These are phyloP conservation scores for Callimorpha dominula DNA, from an alignment of 2,888 invertebrate species.

Conservation along the genomic window DNA sequence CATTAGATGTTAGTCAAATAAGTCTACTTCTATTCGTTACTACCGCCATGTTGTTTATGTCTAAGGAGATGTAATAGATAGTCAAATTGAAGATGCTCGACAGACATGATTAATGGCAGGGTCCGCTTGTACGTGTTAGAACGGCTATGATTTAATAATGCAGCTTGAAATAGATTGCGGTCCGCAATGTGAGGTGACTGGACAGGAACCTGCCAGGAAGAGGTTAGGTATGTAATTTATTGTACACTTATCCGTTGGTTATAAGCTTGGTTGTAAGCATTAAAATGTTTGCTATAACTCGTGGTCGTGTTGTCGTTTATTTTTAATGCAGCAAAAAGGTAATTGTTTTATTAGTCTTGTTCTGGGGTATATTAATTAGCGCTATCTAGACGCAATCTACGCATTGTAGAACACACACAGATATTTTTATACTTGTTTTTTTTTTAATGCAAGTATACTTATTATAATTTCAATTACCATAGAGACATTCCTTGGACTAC, in stretches of 20 bases:
- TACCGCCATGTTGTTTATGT: constrained; percentile 26
- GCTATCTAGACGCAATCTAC: no score
- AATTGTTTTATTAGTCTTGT: no score
- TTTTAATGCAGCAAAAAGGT: background rate
- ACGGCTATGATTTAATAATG: constrained; percentile 46
- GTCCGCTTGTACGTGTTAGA: constrained; percentile 34
- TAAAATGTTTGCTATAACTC: background rate
- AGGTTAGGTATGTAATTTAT: constrained; percentile 22
- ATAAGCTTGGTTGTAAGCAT: constrained; percentile 1
- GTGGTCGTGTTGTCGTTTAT: background rate
- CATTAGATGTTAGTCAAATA: background rate
- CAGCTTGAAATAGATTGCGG: constrained; percentile 27
- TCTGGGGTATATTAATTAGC: no score
- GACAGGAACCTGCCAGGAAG: constrained; percentile 29
- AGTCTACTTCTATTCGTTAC: background rate
- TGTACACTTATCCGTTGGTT: background rate
- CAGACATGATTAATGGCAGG: constrained; percentile 45
- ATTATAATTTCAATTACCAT: no score
- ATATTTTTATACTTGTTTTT: no score
- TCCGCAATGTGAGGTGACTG: constrained; percentile 4
- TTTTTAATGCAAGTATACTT: no score
- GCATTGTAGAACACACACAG: no score
- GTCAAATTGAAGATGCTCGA: constrained; percentile 39
- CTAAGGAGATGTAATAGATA: constrained; percentile 31
- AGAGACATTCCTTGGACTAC: no score